Evolutionary conservation across 2,113 vertebrate species (phyloP), one percentile per base, ranked within the genome.

Genomic region (Microcebus tavaratra): DNA sequence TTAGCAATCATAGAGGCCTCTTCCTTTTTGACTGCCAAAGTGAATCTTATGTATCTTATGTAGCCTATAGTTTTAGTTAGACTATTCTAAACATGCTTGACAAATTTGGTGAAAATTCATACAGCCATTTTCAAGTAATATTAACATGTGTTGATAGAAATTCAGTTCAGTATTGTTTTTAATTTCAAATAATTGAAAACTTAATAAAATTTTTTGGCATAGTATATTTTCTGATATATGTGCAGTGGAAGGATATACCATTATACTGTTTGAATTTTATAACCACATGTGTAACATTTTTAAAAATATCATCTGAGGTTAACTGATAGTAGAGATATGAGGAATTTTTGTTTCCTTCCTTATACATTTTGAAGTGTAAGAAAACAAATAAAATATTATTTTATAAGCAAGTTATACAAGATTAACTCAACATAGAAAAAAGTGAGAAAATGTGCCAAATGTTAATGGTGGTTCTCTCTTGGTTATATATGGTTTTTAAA

Each of bases 161-260:
- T 80, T 68, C 31, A 82, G 55, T 20, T 63, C 12, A 79, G 11
- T 9, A 39, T 79, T 88, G 31, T 57, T 81, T 80, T 61, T 81
- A 48, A 95, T 81, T 86, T 78, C 34, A 55, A 80, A 89, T 67
- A 59, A 87, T 55, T 86, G 48, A 96, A 96, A 94, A 70, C 2
- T 15, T 70, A 61, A 87, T 78, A n/a, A 20, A 59, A 92, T 57
- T 27, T 73, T 90, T 67, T 67, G 23, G n/a, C 2, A 68, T 61
- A 91, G 48, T 36, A 79, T 29, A 57, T 70, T 63, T 88, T 90
- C 67, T 84, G 36, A 57, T 36, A 42, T 31, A 65, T 18, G 13
- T 53, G 3, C 10, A 36, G 48, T 72, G 72, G 63, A 72, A 90
- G 13, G 25, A 57, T 34, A 42, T 29, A 82, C 27, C 29, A 78